Evolutionary conservation across 2,888 invertebrate species (phyloP).

Genomic region (Oscheius sp.): DNA sequence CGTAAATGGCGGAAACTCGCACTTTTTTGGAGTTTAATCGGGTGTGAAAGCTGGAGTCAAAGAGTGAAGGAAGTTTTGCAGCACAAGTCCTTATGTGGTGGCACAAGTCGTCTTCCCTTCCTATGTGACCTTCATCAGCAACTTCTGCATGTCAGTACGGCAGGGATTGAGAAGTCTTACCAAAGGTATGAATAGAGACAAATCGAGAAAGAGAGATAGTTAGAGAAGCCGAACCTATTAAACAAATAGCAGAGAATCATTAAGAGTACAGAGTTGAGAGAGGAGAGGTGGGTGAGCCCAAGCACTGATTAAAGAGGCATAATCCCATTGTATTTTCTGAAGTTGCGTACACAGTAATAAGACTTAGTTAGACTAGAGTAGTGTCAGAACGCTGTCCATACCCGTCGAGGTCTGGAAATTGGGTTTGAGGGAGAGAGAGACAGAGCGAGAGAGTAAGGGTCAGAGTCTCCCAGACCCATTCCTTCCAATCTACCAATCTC

Average conservation of each 20-base stretch:
- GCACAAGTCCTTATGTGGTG: constrained; percentile 20
- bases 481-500: no score
- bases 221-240: not conserved
- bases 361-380: no score
- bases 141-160: constrained; percentile 53
- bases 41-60: no score
- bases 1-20: no score
- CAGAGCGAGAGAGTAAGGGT: no score
- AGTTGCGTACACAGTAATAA: no score
- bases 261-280: not conserved
- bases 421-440: no score
- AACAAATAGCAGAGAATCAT: not conserved
- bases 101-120: constrained; percentile 53
- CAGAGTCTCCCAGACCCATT: no score
- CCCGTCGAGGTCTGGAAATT: no score
- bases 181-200: constrained; percentile 39
- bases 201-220: not conserved
- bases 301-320: not conserved
- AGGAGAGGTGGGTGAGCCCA: not conserved
- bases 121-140: constrained; percentile 68
- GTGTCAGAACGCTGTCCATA: no score
- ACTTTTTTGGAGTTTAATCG: no score
- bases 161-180: constrained; percentile 55
- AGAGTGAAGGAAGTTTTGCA: constrained; percentile 4
- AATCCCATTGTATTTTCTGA: no score